Conservation (phyloP, 2,797 vertebrate genomes). For the Allobates femoralis region DNA sequence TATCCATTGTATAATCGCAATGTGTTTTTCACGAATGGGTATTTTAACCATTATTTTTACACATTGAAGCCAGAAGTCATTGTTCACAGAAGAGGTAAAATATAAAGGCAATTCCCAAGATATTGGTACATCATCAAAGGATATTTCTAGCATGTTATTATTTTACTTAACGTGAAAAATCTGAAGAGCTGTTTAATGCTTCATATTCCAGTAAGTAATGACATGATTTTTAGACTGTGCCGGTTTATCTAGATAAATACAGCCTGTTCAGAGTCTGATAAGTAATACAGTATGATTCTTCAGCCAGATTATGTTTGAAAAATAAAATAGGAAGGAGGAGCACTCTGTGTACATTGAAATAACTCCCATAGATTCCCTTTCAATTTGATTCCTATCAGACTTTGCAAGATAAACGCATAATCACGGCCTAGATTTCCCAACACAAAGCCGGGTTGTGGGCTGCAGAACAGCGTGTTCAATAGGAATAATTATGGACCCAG, state of each 20-base stretch:
- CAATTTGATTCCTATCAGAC: slow-evolving; percentile 56
- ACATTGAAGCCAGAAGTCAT: background rate
- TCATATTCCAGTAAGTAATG: slow-evolving; percentile 41
- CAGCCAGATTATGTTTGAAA: slow-evolving; percentile 47
- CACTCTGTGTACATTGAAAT: slow-evolving; percentile 60
- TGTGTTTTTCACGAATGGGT: background rate
- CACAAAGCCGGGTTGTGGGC: slow-evolving; percentile 40
- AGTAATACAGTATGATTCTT: slow-evolving; percentile 48
- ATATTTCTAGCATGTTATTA: slow-evolving; percentile 11
- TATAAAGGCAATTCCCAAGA: background rate
- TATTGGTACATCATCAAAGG: background rate
- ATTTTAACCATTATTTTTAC: slow-evolving; percentile 3
- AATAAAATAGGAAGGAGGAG: slow-evolving; percentile 59
- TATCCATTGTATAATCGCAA: slow-evolving; percentile 40
- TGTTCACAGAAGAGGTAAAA: background rate
- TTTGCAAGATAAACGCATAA: slow-evolving; percentile 49
- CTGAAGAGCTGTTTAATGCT: slow-evolving; percentile 4
- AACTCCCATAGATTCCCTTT: slow-evolving; percentile 56
- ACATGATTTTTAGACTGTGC: slow-evolving; percentile 17
- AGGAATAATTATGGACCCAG: slow-evolving; percentile 38
- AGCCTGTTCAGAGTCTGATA: slow-evolving; percentile 54
- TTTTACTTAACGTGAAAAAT: background rate
- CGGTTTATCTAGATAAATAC: slow-evolving; percentile 54
- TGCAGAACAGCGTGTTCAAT: slow-evolving; percentile 27
- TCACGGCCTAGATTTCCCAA: slow-evolving; percentile 35